Evolutionary conservation across 2,113 vertebrate species (phyloP), one percentile per base, ranked within the genome.

Genomic region (Embiotoca jacksoni): DNA sequence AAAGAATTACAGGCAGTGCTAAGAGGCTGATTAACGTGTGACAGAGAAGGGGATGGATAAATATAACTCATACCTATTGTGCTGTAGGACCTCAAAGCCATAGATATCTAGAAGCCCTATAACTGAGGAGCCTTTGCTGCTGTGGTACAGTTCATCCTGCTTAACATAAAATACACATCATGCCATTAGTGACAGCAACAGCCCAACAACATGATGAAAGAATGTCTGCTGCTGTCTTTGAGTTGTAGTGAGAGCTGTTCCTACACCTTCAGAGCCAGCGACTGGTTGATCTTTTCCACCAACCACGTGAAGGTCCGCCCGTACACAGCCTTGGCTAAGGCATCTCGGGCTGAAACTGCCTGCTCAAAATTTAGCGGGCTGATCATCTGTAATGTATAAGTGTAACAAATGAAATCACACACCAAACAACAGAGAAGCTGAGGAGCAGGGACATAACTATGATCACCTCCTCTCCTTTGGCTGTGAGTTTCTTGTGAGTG

Each of bases 41-140:
- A 61, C 8, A 11, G 31, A 56, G 33, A 69, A n/a, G 13, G 8
- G 23, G 13, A 50, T 23, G 0, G 62, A 30, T 44, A 3, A 23
- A 44, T 37, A 23, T 9, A 36, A 69, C 7, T 52, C 9, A 7
- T 73, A 98, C 98, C 97, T 99, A 86, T 99, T 99, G 85, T 96
- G 94, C 82, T 98, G 97, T 83, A 99, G 96, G 68, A 99, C 97
- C 79, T 99, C 98, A 81, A 99, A 99, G n/a, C 98, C 98, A 32
- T 99, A 99, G 86, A 99, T 99, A 59, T 99, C 98, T 35, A 99
- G 92, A 64, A 99, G 94, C 4, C 98, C 98, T 5, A 99, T 95
- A 49, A 98, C 95, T 0, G 97, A 96, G 47, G 96, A 96, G 76
- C 91, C 90, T 66, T 96, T 97, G 89, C 95, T 96, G 86, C 95